A percentile compares a stretch with the other conserved stretches of the same genome.
Conservation (phyloP, 2,888 invertebrate genomes). For the Saturnia japonica region DNA sequence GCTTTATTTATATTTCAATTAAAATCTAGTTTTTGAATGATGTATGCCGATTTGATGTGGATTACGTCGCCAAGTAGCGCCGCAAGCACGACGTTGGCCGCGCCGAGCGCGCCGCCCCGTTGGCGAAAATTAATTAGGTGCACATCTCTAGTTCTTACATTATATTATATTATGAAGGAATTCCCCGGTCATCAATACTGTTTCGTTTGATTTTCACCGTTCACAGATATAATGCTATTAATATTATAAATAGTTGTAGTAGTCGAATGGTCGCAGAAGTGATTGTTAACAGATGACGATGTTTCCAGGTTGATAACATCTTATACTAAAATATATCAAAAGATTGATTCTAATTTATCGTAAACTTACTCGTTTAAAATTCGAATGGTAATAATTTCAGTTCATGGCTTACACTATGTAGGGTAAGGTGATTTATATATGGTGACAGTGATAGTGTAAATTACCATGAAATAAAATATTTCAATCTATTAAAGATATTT, state of each 20-base stretch:
- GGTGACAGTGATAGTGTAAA: not conserved
- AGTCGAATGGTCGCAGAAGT: not conserved
- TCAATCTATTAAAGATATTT: not conserved
- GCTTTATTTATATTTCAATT: not conserved
- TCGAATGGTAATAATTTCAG: not conserved
- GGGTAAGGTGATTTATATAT: too few species aligned
- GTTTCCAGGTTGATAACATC: too few species aligned
- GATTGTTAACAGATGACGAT: not conserved
- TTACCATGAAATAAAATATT: not conserved
- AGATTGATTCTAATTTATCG: too few species aligned
- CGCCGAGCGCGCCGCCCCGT: not conserved
- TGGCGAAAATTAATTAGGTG: not conserved
- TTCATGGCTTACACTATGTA: too few species aligned
- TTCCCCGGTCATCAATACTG: not conserved
- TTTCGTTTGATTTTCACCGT: not conserved
- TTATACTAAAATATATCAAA: too few species aligned
- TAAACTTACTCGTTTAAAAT: not conserved
- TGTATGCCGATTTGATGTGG: not conserved
- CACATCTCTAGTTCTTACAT: constrained; percentile 2
- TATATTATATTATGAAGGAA: not conserved
- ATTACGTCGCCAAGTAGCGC: too few species aligned
- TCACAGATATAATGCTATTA: too few species aligned
- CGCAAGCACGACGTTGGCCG: too few species aligned
- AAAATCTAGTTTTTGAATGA: not conserved
- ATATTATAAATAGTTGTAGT: too few species aligned